phyloP scores from a whole-genome alignment of 2,888 invertebrate genomes.

The Ptychoptera albimana region DNA sequence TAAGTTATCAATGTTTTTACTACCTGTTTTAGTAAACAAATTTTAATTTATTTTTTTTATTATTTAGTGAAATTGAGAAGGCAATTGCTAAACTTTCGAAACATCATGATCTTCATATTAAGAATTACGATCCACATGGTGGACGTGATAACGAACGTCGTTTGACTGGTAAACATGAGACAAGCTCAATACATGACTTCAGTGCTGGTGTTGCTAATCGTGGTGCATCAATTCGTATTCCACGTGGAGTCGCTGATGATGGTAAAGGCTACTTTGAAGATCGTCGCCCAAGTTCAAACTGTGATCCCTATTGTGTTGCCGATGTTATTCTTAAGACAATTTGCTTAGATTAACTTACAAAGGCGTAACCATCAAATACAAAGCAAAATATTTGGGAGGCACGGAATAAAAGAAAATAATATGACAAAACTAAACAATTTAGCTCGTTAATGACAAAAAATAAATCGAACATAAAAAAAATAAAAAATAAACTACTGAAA shows the following conservation, averaged over 20 bases:
- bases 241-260: constrained; percentile 76
- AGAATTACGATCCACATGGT: constrained; percentile 89
- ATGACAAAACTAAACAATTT: too few relatives aligned
- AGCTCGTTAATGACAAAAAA: too few relatives aligned
- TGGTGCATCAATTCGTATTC: constrained; percentile 88
- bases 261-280: constrained; percentile 94
- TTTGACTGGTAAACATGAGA: constrained; percentile 89
- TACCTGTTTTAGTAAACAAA: constrained; percentile 1
- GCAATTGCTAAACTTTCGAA: constrained; percentile 91
- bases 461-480: too few relatives aligned
- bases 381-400: too few relatives aligned
- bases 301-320: constrained; percentile 77
- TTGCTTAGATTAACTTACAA: constrained; percentile 41
- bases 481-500: too few relatives aligned
- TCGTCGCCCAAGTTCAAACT: constrained; percentile 81
- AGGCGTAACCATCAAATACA: too few relatives aligned
- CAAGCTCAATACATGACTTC: constrained; percentile 93
- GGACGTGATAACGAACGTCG: constrained; percentile 94
- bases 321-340: constrained; percentile 77
- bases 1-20: constrained; percentile 18
- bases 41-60: not conserved
- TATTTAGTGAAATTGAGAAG: constrained; percentile 70
- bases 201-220: constrained; percentile 85
- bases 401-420: too few relatives aligned
- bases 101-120: constrained; percentile 84